Evolutionary conservation across 2,797 vertebrate species (phyloP).

Genomic region (Buphagus erythrorhynchus): DNA sequence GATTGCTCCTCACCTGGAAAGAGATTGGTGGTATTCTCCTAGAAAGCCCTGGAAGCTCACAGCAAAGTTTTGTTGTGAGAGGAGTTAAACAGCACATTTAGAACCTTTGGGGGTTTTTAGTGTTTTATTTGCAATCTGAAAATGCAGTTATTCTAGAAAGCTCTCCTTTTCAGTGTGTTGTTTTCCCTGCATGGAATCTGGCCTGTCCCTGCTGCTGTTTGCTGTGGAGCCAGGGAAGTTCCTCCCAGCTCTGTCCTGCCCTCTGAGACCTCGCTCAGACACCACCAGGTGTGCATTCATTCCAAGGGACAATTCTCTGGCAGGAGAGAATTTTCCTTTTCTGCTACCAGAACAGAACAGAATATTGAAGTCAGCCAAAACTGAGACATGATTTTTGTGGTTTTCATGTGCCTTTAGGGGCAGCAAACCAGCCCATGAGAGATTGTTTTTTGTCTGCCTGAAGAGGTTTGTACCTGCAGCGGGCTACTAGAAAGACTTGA

Average conservation of each 20-base stretch:
- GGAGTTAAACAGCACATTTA: neutral
- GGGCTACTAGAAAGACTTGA: neutral
- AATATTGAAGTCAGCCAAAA: neutral
- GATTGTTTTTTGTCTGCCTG: neutral
- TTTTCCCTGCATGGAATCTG: neutral
- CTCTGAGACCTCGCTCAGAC: neutral
- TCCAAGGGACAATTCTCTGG: neutral
- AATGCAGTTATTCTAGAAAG: neutral
- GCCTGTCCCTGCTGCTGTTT: fast-evolving
- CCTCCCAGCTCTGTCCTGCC: neutral
- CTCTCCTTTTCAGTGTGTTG: neutral
- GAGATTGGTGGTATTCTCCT: neutral
- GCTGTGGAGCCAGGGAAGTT: neutral
- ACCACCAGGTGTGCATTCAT: neutral
- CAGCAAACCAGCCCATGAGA: neutral
- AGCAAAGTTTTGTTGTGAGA: neutral
- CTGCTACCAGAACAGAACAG: neutral
- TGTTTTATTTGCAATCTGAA: neutral
- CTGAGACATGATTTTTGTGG: neutral
- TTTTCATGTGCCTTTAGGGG: neutral
- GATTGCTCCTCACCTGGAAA: neutral
- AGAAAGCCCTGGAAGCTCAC: neutral
- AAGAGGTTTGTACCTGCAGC: neutral
- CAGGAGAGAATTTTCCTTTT: neutral
- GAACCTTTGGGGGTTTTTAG: neutral